Percentiles rank a stretch among this genome's conserved stretches.
These are phyloP conservation scores for Tragelaphus eurycerus DNA, from an alignment of 2,797 vertebrate species.

Conservation along the genomic window DNA sequence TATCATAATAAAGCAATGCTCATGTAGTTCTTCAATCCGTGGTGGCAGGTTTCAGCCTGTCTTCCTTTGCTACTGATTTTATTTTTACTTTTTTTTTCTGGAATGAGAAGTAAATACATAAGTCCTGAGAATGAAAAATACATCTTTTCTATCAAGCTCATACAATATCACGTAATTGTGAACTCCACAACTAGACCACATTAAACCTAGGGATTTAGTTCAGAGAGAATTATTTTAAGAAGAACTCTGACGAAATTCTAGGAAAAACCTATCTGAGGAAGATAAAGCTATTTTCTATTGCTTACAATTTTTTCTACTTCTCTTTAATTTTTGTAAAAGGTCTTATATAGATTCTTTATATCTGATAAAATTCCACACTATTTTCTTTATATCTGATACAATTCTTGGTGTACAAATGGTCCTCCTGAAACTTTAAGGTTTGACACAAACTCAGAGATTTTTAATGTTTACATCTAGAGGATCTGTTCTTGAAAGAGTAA, in stretches of 20 bases:
- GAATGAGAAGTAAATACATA: not conserved
- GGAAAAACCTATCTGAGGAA: not conserved
- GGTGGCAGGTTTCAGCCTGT: not conserved
- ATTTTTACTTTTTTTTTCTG: not conserved
- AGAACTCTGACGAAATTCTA: not conserved
- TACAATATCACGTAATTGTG: not conserved
- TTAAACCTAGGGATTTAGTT: conserved; percentile 1
- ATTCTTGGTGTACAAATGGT: not conserved
- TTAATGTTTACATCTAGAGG: not conserved
- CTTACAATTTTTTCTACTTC: not conserved
- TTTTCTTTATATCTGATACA: not conserved
- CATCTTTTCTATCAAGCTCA: not conserved
- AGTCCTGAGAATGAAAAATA: not conserved
- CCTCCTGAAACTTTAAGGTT: not conserved
- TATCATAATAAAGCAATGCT: not conserved
- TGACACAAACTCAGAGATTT: not conserved
- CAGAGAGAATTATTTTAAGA: not conserved
- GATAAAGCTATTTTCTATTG: not conserved
- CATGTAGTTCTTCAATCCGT: not conserved
- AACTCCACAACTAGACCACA: not conserved
- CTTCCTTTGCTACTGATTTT: conserved; percentile 12
- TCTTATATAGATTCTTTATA: not conserved
- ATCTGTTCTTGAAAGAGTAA: not conserved
- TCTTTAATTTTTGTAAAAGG: not conserved
- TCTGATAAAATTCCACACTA: not conserved